These are phyloP conservation scores for Tricholauxania praeusta DNA, from an alignment of 2,888 invertebrate genomes.

Conservation along the genomic window DNA sequence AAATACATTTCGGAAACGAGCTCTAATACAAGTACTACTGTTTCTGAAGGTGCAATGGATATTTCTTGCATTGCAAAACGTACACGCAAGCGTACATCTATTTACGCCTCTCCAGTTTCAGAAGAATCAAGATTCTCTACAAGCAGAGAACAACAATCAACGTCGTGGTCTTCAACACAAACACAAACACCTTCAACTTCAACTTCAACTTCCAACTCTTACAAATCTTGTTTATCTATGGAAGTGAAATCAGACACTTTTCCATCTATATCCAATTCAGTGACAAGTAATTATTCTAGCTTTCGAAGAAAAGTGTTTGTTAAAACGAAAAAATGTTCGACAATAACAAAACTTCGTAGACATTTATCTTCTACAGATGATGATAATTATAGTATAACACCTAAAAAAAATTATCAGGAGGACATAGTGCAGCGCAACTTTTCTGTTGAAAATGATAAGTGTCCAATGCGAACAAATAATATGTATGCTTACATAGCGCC, in stretches of 20 bases:
- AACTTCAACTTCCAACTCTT: neutral
- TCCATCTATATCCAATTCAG: too few species aligned
- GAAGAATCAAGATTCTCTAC: too few species aligned
- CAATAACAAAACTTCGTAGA: neutral
- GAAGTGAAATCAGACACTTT: too few species aligned
- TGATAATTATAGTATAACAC: neutral
- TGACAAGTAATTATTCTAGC: neutral
- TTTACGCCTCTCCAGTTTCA: neutral
- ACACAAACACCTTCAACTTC: neutral
- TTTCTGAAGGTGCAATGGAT: neutral
- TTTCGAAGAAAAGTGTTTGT: neutral
- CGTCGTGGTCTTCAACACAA: neutral
- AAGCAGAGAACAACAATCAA: neutral
- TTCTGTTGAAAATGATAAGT: neutral
- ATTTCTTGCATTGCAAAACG: constrained; percentile 1
- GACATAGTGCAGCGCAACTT: neutral
- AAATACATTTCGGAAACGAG: neutral
- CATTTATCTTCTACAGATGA: neutral
- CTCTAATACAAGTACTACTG: neutral
- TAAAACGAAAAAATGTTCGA: neutral
- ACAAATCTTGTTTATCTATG: too few species aligned
- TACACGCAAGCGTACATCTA: neutral
- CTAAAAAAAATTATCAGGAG: neutral
- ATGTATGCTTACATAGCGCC: constrained; percentile 12
- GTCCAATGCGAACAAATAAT: constrained; percentile 13